These are phyloP conservation scores for Dione juno DNA, from an alignment of 2,888 invertebrate genomes.

Conservation along the genomic window DNA sequence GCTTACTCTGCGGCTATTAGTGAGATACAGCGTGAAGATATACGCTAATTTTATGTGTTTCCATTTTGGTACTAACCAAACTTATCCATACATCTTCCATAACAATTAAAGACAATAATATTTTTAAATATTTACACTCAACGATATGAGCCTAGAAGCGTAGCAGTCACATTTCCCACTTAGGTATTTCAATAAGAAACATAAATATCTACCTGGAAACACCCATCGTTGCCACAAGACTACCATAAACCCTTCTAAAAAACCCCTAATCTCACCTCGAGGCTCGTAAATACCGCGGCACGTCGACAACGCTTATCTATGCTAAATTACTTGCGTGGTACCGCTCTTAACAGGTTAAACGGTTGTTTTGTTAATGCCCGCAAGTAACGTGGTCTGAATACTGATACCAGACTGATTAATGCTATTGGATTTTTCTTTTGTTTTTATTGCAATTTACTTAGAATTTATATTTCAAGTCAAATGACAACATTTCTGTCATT, in stretches of 20 bases:
- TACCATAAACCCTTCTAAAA: constrained; percentile 36
- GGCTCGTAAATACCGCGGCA: constrained; percentile 55
- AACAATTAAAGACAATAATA: not conserved
- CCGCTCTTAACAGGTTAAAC: constrained; percentile 55
- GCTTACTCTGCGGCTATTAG: too few relatives aligned
- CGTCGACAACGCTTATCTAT: constrained; percentile 61
- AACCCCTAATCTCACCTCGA: constrained; percentile 52
- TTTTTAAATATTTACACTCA: not conserved
- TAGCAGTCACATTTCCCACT: too few relatives aligned
- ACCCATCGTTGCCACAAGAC: constrained; percentile 10
- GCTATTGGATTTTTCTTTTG: constrained; percentile 34
- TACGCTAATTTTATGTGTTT: too few relatives aligned
- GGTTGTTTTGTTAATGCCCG: constrained; percentile 54
- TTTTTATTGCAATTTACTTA: not conserved
- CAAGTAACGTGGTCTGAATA: constrained; percentile 50
- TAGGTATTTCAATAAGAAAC: constrained; percentile 14
- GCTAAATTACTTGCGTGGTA: constrained; percentile 59
- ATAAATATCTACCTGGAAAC: constrained; percentile 1
- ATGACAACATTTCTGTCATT: too few relatives aligned
- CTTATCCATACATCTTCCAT: too few relatives aligned
- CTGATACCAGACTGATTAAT: constrained; percentile 51
- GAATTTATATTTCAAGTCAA: not conserved
- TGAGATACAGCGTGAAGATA: too few relatives aligned
- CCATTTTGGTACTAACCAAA: too few relatives aligned
- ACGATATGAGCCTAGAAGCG: not conserved